phyloP scores from a whole-genome alignment of 2,113 vertebrate genomes.

The Hiodon tergisus region DNA sequence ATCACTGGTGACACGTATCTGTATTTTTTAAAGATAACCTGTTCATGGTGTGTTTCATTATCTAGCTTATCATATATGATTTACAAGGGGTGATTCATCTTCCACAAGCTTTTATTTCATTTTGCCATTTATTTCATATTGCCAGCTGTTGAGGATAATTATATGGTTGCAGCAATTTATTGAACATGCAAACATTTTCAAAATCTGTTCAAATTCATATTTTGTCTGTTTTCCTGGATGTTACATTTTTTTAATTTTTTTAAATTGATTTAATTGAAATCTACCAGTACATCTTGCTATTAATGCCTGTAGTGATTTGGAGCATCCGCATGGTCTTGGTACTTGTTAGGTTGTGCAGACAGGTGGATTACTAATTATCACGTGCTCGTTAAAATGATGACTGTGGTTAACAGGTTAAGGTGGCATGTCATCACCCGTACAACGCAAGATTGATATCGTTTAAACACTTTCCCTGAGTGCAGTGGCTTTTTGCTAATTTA shows the following conservation, averaged over 20 bases:
- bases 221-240: no score
- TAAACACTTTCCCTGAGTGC: not conserved
- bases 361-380: not conserved
- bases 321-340: not conserved
- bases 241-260: no score
- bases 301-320: not conserved
- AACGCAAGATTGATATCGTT: not conserved
- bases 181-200: no score
- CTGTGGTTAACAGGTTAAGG: not conserved
- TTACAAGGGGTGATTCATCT: not conserved
- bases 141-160: no score
- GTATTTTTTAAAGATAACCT: not conserved
- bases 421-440: not conserved
- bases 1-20: not conserved
- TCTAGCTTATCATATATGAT: not conserved
- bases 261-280: no score
- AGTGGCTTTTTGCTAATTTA: not conserved
- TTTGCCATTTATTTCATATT: no score
- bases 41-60: not conserved
- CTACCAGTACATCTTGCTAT: not conserved
- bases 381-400: not conserved
- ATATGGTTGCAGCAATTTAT: no score
- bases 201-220: no score
- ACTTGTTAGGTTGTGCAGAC: not conserved
- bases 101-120: no score